Base-by-base conservation (phyloP, 1,140 invertebrate species). In the Nilaparvata lugens region DNA sequence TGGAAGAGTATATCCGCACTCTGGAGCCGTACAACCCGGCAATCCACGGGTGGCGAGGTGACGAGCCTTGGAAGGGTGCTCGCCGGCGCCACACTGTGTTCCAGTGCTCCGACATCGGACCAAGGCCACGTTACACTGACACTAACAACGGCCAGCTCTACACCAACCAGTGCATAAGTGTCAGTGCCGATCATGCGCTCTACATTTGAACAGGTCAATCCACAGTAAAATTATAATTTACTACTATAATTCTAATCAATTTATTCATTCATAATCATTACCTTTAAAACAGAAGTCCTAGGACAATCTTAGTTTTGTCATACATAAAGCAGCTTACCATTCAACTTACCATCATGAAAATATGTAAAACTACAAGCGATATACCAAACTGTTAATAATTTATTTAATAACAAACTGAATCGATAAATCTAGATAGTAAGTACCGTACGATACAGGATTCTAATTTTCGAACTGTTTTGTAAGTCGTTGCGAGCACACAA, bases 21-120 rank as follows among this genome's bases (percentile, higher is more conserved):
- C 42, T 66, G 54, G 63, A 66, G 38, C 67, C 67, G n/a, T 68
- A 68, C 56, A 63, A 68, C 45, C 67, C 67, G 3, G 58, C 62
- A 40, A 35, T 65, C n/a, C 67, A 68, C 58, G 67, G 67, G 23
- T 68, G 67, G 67, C 59, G 67, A 19, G 67, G 65, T 18, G 53
- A 64, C 40, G 65, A 66, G 54, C 67, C 67, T 14, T 23, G 45
- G 31, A 57, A 23, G 21, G n/a, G 21, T 2, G 19, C 38, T 43
- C 25, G 28, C 1, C 35, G 53, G 11, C 19, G 19, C 7, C 16
- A 19, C 45, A 19, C 45, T 7, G 21, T 48, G 21, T 48, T 48
- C 45, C 21, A 48, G 21, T 48, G 45, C 31, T 11, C 31, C 31
- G 31, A 35, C 31, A 11, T 35, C 31, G 31, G 31, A 1, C 31